Conservation (phyloP, 2,888 invertebrate genomes). For the Eurytoma californica region DNA sequence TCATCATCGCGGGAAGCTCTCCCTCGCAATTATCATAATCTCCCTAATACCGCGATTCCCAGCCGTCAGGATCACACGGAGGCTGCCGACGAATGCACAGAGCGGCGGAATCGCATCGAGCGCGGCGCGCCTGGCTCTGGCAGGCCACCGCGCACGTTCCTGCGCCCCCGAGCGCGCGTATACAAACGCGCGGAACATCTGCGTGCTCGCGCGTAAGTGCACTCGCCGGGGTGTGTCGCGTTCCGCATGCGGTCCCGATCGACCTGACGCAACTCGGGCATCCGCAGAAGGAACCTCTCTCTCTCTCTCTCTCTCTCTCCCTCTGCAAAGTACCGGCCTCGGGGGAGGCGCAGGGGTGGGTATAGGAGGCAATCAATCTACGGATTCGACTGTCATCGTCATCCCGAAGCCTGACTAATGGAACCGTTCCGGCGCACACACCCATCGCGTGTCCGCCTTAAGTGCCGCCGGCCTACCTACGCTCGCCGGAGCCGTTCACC, state of each 20-base stretch:
- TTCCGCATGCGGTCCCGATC: conserved; percentile 17
- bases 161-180: too few species aligned
- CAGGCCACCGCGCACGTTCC: too few species aligned
- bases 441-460: conserved; percentile 18
- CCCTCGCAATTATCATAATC: too few species aligned
- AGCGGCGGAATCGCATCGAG: too few species aligned
- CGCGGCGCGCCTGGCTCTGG: too few species aligned
- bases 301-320: too few species aligned
- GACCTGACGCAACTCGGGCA: conserved; percentile 20
- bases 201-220: neutral
- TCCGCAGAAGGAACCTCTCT: neutral
- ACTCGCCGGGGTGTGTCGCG: conserved; percentile 12
- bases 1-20: too few species aligned
- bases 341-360: neutral
- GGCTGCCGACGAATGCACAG: too few species aligned
- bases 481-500: neutral
- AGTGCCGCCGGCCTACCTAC: conserved; percentile 12
- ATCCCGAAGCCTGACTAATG: conserved; percentile 27
- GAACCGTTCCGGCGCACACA: conserved; percentile 18
- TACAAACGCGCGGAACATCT: neutral
- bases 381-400: conserved; percentile 42
- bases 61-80: too few species aligned
- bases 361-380: conserved; percentile 35
- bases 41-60: too few species aligned
- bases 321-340: neutral